These are phyloP conservation scores for Drosophila tristis DNA, from an alignment of 1,140 invertebrate genomes.

Conservation along the genomic window DNA sequence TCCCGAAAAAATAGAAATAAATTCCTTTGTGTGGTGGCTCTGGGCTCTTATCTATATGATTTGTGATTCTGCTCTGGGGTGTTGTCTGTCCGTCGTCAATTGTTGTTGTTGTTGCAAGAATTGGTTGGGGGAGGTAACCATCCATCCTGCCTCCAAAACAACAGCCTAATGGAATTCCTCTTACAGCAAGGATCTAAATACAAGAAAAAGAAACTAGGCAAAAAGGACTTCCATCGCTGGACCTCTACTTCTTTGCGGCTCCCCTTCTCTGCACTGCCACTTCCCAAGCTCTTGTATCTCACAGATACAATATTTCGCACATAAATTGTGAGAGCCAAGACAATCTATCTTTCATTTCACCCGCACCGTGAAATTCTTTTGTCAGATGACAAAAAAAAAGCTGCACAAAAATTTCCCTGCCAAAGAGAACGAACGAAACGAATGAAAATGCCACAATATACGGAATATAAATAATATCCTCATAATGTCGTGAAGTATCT, in stretches of 20 bases:
- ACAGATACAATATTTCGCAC: constrained; percentile 65
- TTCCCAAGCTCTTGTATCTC: constrained; percentile 50
- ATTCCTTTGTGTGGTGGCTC: constrained; percentile 74
- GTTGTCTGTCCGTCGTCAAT: constrained; percentile 59
- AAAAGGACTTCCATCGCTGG: constrained; percentile 27
- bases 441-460: constrained; percentile 37
- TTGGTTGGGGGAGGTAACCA: constrained; percentile 36
- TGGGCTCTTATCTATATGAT: constrained; percentile 83
- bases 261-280: no score
- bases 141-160: constrained; percentile 13
- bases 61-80: constrained; percentile 77
- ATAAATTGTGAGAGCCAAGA: constrained; percentile 70
- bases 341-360: constrained; percentile 77
- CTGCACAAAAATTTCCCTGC: constrained; percentile 45
- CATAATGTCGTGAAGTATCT: constrained; percentile 79
- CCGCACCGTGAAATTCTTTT: constrained; percentile 76
- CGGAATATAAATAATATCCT: constrained; percentile 74
- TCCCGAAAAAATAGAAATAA: constrained; percentile 70
- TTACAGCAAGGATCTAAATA: constrained; percentile 36
- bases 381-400: constrained; percentile 41
- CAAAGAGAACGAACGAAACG: constrained; percentile 10
- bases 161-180: constrained; percentile 64
- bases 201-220: constrained; percentile 12
- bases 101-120: constrained; percentile 59
- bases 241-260: constrained; percentile 7